Evolutionary conservation across 2,888 invertebrate species (phyloP), one percentile per base, ranked within the genome.

Genomic region (Drosophila austrosaltans): DNA sequence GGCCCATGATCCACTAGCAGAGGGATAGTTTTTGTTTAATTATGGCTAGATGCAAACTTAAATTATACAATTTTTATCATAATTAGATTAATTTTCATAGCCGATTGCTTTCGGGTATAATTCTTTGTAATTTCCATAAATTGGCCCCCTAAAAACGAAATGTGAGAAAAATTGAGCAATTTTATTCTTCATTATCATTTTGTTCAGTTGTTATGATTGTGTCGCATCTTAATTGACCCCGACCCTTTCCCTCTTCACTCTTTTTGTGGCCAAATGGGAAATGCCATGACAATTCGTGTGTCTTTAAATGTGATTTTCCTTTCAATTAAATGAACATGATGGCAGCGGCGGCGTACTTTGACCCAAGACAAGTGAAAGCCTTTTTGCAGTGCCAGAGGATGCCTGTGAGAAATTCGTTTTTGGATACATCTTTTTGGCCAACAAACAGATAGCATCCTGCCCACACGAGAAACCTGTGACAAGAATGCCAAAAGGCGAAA

Each of bases 351-450:
- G 22, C 66, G 87, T 83, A 79, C 85, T 83, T 78, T 85, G 85
- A 85, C 82, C 87, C 76, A 66, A 75, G 48, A 60, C 80, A 63
- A 56, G 88, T 72, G 85, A 84, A 87, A 85, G 83, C 82, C 65
- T 48, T 48, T 48, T 25, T 5, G 16, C 6, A 2, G 10, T 20
- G 48, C 22, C 20, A 59, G 75, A 53, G 62, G 75, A 62, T 66
- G 65, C 61, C 59, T 69, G 69, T 81, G 84, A 84, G 63, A 84
- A 82, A 76, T 79, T 25, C 48, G 48, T 22, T 72, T 62, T 53
- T 75, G 79, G 71, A 77, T 79, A 77, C 87, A 81, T 87, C 63
- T 68, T 48, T 48, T 48, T 48, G 48, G 48, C 48, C 48, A 53
- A 79, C 73, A 78, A 69, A 79, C 63, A 79, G 70, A 72, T 72